Conservation (phyloP, 2,797 vertebrate genomes). For the Gorsachius magnificus region DNA sequence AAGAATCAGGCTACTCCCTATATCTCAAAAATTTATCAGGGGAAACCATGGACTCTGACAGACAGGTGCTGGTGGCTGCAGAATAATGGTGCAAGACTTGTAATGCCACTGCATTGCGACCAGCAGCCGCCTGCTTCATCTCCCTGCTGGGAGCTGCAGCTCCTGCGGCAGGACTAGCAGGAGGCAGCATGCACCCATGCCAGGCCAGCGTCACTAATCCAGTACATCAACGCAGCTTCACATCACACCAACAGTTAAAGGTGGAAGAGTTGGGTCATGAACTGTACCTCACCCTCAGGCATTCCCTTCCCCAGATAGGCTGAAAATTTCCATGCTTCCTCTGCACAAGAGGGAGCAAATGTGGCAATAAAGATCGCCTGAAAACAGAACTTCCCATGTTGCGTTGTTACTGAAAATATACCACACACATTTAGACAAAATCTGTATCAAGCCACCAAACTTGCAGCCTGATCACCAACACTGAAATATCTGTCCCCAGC, state of each 20-base stretch:
- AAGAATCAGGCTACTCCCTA: neutral
- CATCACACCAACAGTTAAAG: neutral
- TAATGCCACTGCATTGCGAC: neutral
- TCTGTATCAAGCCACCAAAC: neutral
- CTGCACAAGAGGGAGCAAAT: neutral
- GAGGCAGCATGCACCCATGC: neutral
- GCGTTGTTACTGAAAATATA: neutral
- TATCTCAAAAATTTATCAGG: neutral
- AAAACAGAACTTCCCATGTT: neutral
- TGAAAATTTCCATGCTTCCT: neutral
- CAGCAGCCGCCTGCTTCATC: neutral
- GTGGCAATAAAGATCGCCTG: neutral
- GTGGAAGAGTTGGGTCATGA: neutral
- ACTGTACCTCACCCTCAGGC: neutral
- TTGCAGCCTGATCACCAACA: neutral
- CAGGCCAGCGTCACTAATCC: neutral
- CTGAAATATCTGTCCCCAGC: neutral
- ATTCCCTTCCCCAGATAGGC: neutral
- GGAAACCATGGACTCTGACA: neutral
- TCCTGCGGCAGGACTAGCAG: neutral
- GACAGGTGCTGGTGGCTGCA: fast-evolving
- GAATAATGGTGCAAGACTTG: neutral
- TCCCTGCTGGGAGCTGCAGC: neutral
- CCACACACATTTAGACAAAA: neutral
- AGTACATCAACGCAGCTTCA: neutral